phyloP scores from a whole-genome alignment of 2,113 vertebrate species.

The Alectura lathami region DNA sequence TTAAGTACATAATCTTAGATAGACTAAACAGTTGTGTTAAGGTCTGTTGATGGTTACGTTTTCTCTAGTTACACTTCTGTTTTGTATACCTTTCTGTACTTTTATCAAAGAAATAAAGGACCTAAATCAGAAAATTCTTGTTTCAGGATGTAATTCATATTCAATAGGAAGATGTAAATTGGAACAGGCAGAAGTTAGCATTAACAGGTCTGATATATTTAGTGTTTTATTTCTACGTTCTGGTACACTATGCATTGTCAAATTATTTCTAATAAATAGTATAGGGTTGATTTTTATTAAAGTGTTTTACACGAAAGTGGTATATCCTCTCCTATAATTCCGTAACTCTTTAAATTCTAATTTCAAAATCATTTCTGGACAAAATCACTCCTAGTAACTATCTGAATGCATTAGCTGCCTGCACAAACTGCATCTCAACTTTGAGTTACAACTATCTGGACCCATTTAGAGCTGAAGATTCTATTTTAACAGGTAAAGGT shows the following conservation, averaged over 20 bases:
- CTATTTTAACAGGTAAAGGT: neutral
- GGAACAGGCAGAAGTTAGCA: neutral
- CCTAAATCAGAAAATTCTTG: neutral
- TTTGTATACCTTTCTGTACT: neutral
- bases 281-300: neutral
- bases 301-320: neutral
- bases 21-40: neutral
- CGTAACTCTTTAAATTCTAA: neutral
- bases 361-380: conserved; percentile 25
- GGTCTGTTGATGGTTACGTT: neutral
- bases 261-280: neutral
- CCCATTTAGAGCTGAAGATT: neutral
- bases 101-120: neutral
- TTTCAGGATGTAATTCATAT: neutral
- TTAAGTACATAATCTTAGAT: neutral
- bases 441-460: neutral
- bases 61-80: neutral
- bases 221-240: neutral
- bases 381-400: neutral
- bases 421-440: neutral
- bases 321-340: neutral
- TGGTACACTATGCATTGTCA: neutral
- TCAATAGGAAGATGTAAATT: neutral
- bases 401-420: neutral
- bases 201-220: neutral